Conservation (phyloP, 2,888 invertebrate species). For the Cryptophagus acutangulus region DNA sequence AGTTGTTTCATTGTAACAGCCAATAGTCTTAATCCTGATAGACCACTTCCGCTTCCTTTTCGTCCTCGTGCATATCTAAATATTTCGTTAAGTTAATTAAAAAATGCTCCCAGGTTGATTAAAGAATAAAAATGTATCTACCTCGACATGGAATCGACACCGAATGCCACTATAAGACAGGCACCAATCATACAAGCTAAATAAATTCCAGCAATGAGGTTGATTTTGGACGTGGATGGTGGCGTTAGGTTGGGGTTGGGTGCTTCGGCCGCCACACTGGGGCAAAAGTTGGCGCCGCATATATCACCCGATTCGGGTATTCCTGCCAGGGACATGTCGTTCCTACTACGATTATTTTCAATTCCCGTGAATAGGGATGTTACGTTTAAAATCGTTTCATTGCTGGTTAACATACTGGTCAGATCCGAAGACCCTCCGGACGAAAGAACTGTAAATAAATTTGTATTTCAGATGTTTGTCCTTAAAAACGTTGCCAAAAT, state of each 20-base stretch:
- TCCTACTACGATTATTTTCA: slow-evolving; percentile 2
- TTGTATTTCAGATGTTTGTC: too few species aligned
- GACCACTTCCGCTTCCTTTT: slow-evolving; percentile 56
- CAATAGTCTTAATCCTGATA: slow-evolving; percentile 62
- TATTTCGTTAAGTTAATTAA: slow-evolving; percentile 3
- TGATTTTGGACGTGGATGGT: slow-evolving; percentile 69
- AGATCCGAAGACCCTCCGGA: slow-evolving; percentile 19
- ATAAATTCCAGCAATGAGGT: slow-evolving; percentile 75
- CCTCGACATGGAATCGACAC: slow-evolving; percentile 77
- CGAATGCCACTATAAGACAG: slow-evolving; percentile 66
- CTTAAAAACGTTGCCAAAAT: too few species aligned
- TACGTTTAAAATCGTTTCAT: slow-evolving; percentile 31
- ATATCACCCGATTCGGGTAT: slow-evolving; percentile 52
- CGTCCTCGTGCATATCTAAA: slow-evolving; percentile 57
- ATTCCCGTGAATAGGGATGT: slow-evolving; percentile 20
- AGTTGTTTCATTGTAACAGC: slow-evolving; percentile 75
- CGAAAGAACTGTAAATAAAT: slow-evolving; percentile 27
- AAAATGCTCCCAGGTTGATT: background rate
- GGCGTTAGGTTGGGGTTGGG: slow-evolving; percentile 64
- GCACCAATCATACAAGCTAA: slow-evolving; percentile 74
- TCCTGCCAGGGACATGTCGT: slow-evolving; percentile 23
- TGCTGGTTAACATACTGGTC: slow-evolving; percentile 9
- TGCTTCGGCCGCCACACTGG: slow-evolving; percentile 52
- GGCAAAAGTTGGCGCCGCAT: slow-evolving; percentile 75
- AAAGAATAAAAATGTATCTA: slow-evolving; percentile 39